Conservation (phyloP, 2,888 invertebrate species). For the Esperia sulphurella region DNA sequence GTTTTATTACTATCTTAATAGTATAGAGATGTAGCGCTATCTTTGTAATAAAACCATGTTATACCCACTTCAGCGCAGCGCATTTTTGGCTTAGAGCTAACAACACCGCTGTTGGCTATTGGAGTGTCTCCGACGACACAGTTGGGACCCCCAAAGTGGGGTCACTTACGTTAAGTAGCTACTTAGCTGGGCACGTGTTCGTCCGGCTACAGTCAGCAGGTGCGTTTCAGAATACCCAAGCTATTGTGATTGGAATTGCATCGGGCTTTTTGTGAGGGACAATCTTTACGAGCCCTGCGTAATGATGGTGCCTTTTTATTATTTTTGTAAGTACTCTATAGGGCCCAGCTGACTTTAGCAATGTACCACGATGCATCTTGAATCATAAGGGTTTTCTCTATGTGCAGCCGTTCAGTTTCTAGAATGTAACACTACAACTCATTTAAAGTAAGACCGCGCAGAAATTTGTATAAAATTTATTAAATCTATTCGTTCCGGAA, state of each 20-base stretch:
- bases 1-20: too few species aligned
- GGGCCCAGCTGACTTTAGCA: background rate
- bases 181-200: constrained; percentile 69
- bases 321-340: background rate
- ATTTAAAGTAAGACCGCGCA: too few species aligned
- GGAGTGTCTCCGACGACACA: constrained; percentile 52
- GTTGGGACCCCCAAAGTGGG: constrained; percentile 61
- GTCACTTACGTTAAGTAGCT: constrained; percentile 76
- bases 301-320: constrained; percentile 26
- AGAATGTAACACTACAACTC: too few species aligned
- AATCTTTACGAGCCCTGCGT: constrained; percentile 46
- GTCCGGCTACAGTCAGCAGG: constrained; percentile 59
- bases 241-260: constrained; percentile 70
- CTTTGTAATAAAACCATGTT: too few species aligned
- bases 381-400: too few species aligned
- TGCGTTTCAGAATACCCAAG: constrained; percentile 45
- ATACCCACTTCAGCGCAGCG: background rate
- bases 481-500: too few species aligned
- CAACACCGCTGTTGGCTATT: constrained; percentile 2
- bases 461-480: too few species aligned
- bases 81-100: background rate
- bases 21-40: too few species aligned
- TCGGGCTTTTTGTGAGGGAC: constrained; percentile 40
- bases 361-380: too few species aligned
- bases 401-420: too few species aligned